Evolutionary conservation across 2,888 invertebrate species (phyloP).

Genomic region (Criorhina ranunculi): DNA sequence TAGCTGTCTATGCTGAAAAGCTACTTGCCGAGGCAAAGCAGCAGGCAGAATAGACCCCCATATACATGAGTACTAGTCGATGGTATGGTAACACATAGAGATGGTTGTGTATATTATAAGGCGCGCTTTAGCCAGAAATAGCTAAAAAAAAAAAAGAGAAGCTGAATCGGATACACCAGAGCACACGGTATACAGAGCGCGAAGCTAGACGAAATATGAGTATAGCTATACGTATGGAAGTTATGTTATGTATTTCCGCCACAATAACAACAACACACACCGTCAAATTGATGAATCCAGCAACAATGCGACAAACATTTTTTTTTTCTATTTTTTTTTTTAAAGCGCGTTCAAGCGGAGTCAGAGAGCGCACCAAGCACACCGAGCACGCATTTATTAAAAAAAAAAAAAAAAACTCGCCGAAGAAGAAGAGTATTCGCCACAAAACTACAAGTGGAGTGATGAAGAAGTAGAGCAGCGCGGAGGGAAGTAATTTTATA

Average conservation of each 20-base stretch:
- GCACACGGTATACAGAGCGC: conserved; percentile 51
- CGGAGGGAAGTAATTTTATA: conserved; percentile 27
- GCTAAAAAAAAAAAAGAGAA: conserved; percentile 69
- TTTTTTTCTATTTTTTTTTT: no score
- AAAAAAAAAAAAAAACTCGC: no score
- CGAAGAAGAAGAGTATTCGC: conserved; percentile 61
- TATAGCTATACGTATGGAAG: conserved; percentile 18
- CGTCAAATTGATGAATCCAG: conserved; percentile 19
- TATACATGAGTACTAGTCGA: conserved; percentile 27
- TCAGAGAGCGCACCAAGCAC: conserved; percentile 50
- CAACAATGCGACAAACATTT: conserved; percentile 73
- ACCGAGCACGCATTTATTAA: conserved; percentile 60
- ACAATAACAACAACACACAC: conserved; percentile 52
- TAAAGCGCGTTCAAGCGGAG: conserved; percentile 68
- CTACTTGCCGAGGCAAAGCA: conserved; percentile 66
- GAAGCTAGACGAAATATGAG: conserved; percentile 53
- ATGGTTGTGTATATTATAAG: conserved; percentile 65
- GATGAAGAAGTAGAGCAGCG: conserved; percentile 3
- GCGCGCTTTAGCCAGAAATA: conserved; percentile 74
- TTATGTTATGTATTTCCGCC: conserved; percentile 46
- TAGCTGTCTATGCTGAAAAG: conserved; percentile 77
- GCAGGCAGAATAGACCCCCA: conserved; percentile 65
- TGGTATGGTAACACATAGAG: conserved; percentile 59
- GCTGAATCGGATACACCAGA: conserved; percentile 65
- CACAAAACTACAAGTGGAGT: conserved; percentile 39